phyloP scores from a whole-genome alignment of 2,113 vertebrate genomes.

The Sus scrofa region DNA sequence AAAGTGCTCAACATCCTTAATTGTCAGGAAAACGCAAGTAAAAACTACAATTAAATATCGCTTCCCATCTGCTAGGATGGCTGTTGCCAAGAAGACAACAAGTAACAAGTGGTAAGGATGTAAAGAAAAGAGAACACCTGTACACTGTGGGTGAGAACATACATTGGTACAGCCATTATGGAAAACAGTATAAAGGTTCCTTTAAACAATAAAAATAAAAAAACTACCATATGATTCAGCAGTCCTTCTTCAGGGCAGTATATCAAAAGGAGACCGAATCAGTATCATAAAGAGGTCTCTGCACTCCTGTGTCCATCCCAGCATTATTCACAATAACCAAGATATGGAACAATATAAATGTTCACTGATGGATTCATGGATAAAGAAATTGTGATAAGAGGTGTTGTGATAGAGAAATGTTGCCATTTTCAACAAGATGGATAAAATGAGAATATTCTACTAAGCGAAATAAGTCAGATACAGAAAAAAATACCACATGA shows the following conservation, averaged over 20 bases:
- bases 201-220: not conserved
- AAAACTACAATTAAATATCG: not conserved
- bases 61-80: not conserved
- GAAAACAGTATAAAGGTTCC: not conserved
- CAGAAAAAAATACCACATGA: not conserved
- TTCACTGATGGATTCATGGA: not conserved
- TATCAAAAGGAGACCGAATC: not conserved
- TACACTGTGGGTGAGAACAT: not conserved
- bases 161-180: not conserved
- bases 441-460: not conserved
- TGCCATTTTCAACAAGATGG: not conserved
- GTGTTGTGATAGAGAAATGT: not conserved
- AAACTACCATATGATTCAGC: not conserved
- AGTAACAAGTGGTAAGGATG: not conserved
- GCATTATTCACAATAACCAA: not conserved
- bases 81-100: not conserved
- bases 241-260: not conserved
- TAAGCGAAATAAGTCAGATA: not conserved
- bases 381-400: not conserved
- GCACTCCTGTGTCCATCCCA: not conserved
- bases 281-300: not conserved
- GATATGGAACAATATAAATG: not conserved
- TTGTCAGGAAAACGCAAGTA: not conserved
- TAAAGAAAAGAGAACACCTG: not conserved
- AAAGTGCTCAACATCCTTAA: not conserved